These are phyloP conservation scores for Chaenodraco wilsoni DNA, from an alignment of 2,797 vertebrate species.

Conservation along the genomic window DNA sequence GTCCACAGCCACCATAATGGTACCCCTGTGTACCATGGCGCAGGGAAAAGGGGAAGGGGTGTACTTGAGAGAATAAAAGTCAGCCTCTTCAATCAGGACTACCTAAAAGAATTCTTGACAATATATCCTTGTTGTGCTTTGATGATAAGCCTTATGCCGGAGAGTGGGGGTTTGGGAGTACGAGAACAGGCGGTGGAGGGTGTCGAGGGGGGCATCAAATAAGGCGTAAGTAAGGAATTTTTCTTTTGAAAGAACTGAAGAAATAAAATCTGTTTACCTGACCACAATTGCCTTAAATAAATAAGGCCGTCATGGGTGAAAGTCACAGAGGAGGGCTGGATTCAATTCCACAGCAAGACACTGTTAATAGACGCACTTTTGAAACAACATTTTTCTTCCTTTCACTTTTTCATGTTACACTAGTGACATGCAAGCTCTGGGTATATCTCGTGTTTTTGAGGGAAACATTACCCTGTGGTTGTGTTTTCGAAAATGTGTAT, in stretches of 20 bases:
- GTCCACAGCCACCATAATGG: slow-evolving; percentile 77
- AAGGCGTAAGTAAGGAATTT: slow-evolving; percentile 69
- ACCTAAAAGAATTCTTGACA: slow-evolving; percentile 83
- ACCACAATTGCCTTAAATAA: slow-evolving; percentile 74
- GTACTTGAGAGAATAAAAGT: slow-evolving; percentile 78
- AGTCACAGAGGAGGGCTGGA: slow-evolving; percentile 66
- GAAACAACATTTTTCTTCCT: slow-evolving; percentile 50
- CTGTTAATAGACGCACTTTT: slow-evolving; percentile 57
- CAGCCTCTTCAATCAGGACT: slow-evolving; percentile 84
- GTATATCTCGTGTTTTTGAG: slow-evolving; percentile 25
- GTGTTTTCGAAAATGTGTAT: slow-evolving; percentile 11
- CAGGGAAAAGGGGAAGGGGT: slow-evolving; percentile 67
- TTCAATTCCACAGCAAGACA: slow-evolving; percentile 41
- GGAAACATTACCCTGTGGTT: slow-evolving; percentile 19
- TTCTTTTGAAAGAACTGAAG: slow-evolving; percentile 69
- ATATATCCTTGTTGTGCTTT: slow-evolving; percentile 84
- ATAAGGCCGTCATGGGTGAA: slow-evolving; percentile 61
- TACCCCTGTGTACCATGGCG: slow-evolving; percentile 75
- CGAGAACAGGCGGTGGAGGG: slow-evolving; percentile 51
- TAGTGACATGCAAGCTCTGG: slow-evolving; percentile 33
- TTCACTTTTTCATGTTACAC: slow-evolving; percentile 38
- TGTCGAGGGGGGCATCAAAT: slow-evolving; percentile 69
- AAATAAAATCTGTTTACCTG: slow-evolving; percentile 78
- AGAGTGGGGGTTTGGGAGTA: slow-evolving; percentile 42
- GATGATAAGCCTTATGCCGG: slow-evolving; percentile 80